These are phyloP conservation scores for Copsychus sechellarum DNA, from an alignment of 2,113 vertebrate genomes.

Conservation along the genomic window DNA sequence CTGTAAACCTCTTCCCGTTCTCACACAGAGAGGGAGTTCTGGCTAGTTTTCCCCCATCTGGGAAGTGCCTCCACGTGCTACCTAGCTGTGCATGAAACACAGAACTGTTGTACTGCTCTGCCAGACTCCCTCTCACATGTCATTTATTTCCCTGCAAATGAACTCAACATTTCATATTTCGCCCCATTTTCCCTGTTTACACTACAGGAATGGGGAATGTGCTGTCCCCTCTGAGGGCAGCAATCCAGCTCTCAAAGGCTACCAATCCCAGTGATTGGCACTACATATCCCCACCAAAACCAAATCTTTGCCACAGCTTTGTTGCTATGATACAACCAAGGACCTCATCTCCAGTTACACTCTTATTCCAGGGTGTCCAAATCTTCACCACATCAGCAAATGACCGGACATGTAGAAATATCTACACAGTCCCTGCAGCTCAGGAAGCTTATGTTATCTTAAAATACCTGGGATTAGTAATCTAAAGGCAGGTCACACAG, in stretches of 20 bases:
- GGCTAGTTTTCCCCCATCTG: neutral
- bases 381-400: neutral
- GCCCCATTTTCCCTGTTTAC: neutral
- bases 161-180: neutral
- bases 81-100: neutral
- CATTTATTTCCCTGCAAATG: neutral
- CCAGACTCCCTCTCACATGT: neutral
- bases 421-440: neutral
- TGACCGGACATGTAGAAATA: accelerated
- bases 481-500: neutral
- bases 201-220: neutral
- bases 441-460: neutral
- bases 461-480: neutral
- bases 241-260: neutral
- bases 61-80: neutral
- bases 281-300: neutral
- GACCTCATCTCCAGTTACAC: neutral
- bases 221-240: accelerated
- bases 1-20: neutral
- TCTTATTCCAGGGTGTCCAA: neutral
- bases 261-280: neutral
- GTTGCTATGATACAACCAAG: neutral
- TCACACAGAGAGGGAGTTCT: neutral
- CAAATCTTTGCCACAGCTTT: neutral
- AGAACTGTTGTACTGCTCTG: neutral